Conservation (phyloP, 2,888 invertebrate genomes). For the Idaea aversata region DNA sequence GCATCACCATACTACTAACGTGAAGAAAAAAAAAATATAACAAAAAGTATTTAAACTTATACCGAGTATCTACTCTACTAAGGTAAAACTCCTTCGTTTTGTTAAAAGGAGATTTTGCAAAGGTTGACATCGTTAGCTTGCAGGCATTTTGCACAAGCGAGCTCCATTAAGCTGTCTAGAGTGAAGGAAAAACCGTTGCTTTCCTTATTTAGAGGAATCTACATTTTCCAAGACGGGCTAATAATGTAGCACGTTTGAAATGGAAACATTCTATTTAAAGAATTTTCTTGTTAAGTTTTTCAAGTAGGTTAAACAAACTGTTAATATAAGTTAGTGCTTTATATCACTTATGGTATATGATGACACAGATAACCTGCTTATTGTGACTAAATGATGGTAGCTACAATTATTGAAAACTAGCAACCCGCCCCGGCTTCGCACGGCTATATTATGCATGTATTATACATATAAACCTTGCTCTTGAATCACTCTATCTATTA, state of each 20-base stretch:
- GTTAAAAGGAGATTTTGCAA: background rate
- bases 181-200: constrained; percentile 25
- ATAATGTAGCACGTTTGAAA: background rate
- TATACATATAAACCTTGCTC: no score
- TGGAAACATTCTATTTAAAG: background rate
- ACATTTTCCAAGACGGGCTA: constrained; percentile 5
- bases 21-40: no score
- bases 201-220: constrained; percentile 24
- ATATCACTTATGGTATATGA: background rate
- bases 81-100: background rate
- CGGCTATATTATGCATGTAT: no score
- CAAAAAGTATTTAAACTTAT: no score
- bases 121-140: background rate
- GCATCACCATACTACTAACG: no score
- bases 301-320: background rate
- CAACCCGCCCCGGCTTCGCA: no score
- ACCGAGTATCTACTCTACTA: background rate
- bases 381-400: no score
- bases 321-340: background rate
- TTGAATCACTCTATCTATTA: no score
- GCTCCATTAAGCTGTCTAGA: constrained; percentile 9
- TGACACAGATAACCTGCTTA: no score
- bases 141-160: background rate
- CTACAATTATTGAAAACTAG: no score
- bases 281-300: background rate